Conservation (phyloP, 2,797 vertebrate species). For the Channallabes apus region DNA sequence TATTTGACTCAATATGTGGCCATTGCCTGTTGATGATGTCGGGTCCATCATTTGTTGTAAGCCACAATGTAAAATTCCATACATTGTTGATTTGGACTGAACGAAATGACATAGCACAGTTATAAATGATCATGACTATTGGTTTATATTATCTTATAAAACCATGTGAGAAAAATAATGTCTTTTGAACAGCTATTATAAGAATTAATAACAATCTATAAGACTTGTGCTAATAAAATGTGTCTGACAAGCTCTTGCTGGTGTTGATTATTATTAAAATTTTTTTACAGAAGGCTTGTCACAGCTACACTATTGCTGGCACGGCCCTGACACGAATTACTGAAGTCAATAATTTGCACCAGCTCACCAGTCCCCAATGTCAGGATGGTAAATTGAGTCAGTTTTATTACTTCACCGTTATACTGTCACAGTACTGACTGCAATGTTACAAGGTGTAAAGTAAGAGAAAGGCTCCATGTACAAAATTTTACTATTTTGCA, state of each 20-base stretch:
- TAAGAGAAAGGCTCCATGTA: neutral
- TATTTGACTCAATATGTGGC: neutral
- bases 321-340: constrained; percentile 29
- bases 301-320: constrained; percentile 6
- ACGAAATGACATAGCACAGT: neutral
- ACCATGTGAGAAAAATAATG: neutral
- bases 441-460: neutral
- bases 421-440: neutral
- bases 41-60: neutral
- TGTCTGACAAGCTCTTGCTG: constrained; percentile 32
- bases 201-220: neutral
- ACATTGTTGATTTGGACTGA: neutral
- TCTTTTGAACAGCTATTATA: neutral
- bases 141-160: neutral
- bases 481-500: neutral
- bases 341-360: constrained; percentile 41
- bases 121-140: neutral
- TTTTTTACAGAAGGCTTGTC: constrained; percentile 42
- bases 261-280: constrained; percentile 30
- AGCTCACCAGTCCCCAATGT: constrained; percentile 17
- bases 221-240: constrained; percentile 8
- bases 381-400: constrained; percentile 36
- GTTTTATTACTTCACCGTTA: constrained; percentile 24
- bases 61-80: neutral
- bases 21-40: neutral